These are phyloP conservation scores for Micromys minutus DNA, from an alignment of 2,113 vertebrate genomes.

Conservation along the genomic window DNA sequence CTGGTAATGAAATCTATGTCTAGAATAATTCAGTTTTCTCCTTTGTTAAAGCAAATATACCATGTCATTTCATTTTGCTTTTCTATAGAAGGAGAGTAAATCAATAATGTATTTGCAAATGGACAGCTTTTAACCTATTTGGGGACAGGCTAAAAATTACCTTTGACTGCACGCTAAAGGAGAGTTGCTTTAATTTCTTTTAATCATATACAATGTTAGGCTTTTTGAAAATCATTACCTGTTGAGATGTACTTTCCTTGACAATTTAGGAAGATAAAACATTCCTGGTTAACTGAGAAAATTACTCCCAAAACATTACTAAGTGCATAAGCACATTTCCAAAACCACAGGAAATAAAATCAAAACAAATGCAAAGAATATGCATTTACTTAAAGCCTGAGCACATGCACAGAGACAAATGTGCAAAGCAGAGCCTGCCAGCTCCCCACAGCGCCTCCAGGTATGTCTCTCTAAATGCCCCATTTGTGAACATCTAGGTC, in stretches of 20 bases:
- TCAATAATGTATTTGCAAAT: constrained; percentile 59
- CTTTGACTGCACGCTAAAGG: constrained; percentile 40
- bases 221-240: constrained; percentile 52
- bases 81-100: constrained; percentile 39
- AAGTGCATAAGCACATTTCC: constrained; percentile 48
- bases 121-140: neutral
- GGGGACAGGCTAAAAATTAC: constrained; percentile 58
- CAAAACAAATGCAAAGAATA: constrained; percentile 24
- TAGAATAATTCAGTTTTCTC: neutral
- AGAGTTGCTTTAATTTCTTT: constrained; percentile 63
- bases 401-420: neutral
- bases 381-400: constrained; percentile 24
- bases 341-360: constrained; percentile 51
- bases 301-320: constrained; percentile 37
- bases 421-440: neutral
- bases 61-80: constrained; percentile 23
- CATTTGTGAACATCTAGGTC: constrained; percentile 63
- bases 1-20: neutral
- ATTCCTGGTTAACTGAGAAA: constrained; percentile 23
- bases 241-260: constrained; percentile 49
- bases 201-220: constrained; percentile 52
- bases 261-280: constrained; percentile 63
- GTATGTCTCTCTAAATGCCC: neutral
- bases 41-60: constrained; percentile 43
- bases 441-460: neutral